Base-by-base conservation (phyloP, 1,140 invertebrate species). In the Neomicropteryx cornuta region DNA sequence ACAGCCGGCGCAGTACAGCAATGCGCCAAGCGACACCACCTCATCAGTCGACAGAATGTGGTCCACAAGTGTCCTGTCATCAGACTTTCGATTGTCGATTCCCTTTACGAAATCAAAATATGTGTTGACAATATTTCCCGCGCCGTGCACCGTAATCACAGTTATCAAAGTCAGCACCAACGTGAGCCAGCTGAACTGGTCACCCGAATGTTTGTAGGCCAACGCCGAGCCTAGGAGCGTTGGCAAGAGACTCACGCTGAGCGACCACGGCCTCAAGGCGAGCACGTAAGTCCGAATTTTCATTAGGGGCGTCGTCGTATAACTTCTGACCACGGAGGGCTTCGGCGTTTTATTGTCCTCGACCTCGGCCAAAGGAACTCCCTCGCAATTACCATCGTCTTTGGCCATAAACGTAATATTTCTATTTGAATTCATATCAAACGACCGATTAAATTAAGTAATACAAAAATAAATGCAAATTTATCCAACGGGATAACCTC, bases 41-140 rank as follows among this genome's bases (percentile, higher is more conserved):
- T 91, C 87, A 58, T 88, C 83, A 39, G 83, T 82, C 5, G 74
- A 78, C 32, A 96, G 70, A 47, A 94, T 78, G 47, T 88, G 80
- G 68, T 96, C 91, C 6, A 96, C 91, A 34, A 96, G 62, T 45
- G 87, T 95, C 52, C 90, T 75, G 56, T 97, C 91, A 52, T 95
- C 90, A 49, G 86, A 87, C 63, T 87, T 89, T 36, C 87, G 76
- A 54, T 83, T 87, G 54, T 95, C 92, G 28, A 96, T 90, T 20
- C 91, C 92, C 67, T 89, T 88, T 5, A 88, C 75, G 57, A 87
- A 97, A 66, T 96, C 91, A 57, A 83, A 95, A 59, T 95, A 96
- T 0, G 91, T 96, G 56, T 97, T 96, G 1, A 97, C 91, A n/a
- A 96, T 79, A 65, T 96, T 96, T 23, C 91, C 92, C 37, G 92